Evolutionary conservation across 2,113 vertebrate species (phyloP), one percentile per base, ranked within the genome.

Genomic region (Ammodytes marinus): DNA sequence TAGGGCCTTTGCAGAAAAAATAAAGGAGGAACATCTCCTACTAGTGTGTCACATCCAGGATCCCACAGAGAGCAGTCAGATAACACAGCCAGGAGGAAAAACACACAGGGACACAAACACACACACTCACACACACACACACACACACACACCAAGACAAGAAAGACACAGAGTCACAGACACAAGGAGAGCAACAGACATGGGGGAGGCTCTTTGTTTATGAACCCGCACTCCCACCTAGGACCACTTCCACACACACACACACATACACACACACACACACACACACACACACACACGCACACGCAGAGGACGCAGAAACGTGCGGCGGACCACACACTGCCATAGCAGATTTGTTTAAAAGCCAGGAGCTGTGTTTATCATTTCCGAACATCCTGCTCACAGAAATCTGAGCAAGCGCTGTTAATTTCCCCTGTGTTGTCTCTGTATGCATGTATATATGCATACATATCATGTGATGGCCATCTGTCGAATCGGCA

Each of bases 281-380:
- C 69, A 61, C 77, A 66, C 71, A 74, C 75, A 57, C 72, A 64
- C 66, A 72, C 67, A 54, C 65, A n/a, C 15, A 57, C 73, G 63
- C 70, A 64, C 68, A 49, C 46, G 67, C 43, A 40, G 4, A 63
- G 75, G 27, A 60, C 40, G 3, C n/a, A 50, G 71, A 80, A 57
- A 80, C 13, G 50, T 52, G 65, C 54, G 11, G 47, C 5, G 59
- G 95, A 95, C 95, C 95, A 95, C 95, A 95, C 95, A 95, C 92
- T 93, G 91, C 79, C 35, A 27, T 40, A 50, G 74, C 85, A 85
- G 82, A 85, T 93, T 87, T 94, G 95, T 95, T 94, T 94, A 94
- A 94, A 94, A 82, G 92, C 87, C 93, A 89, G 94, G 90, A 94
- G 91, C 91, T 82, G 75, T 95, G 95, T 95, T 95, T 95, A 95